These are phyloP conservation scores for Podiceps cristatus DNA, from an alignment of 2,113 vertebrate genomes.

Conservation along the genomic window DNA sequence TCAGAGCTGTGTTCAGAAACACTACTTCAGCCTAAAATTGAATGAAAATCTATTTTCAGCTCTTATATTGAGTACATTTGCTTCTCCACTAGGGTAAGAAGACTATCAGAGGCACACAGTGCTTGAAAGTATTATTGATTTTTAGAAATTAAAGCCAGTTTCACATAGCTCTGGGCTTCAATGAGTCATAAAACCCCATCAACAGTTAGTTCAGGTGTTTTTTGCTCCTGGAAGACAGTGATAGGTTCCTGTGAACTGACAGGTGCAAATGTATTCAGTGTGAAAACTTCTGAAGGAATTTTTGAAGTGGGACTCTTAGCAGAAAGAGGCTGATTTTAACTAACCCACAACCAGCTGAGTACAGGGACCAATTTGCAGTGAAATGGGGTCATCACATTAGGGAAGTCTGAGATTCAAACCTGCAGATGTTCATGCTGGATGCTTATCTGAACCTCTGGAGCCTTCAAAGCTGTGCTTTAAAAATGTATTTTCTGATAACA, in stretches of 20 bases:
- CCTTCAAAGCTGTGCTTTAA: neutral
- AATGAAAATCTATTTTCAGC: slow-evolving; percentile 43
- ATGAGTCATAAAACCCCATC: slow-evolving; percentile 22
- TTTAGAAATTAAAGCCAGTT: slow-evolving; percentile 59
- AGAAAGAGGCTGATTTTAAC: slow-evolving; percentile 8
- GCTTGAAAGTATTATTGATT: slow-evolving; percentile 38
- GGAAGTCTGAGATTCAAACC: neutral
- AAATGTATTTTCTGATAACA: neutral
- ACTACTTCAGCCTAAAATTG: slow-evolving; percentile 12
- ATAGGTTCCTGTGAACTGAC: neutral
- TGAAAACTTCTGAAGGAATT: slow-evolving; percentile 31
- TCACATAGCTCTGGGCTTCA: slow-evolving; percentile 10
- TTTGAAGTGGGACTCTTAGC: neutral
- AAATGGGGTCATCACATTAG: neutral
- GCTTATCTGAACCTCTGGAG: neutral
- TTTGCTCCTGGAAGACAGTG: slow-evolving; percentile 7
- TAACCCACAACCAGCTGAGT: neutral
- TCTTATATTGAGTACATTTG: neutral
- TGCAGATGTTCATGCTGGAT: neutral
- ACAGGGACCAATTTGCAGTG: slow-evolving; percentile 7
- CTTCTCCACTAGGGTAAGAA: neutral
- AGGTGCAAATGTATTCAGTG: slow-evolving; percentile 18
- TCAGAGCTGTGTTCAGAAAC: slow-evolving; percentile 8
- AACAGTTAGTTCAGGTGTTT: neutral
- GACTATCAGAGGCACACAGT: neutral